A percentile compares a stretch with the other conserved stretches of the same genome.
These are phyloP conservation scores for Drosophila lini DNA, from an alignment of 1,140 invertebrate species.

Conservation along the genomic window DNA sequence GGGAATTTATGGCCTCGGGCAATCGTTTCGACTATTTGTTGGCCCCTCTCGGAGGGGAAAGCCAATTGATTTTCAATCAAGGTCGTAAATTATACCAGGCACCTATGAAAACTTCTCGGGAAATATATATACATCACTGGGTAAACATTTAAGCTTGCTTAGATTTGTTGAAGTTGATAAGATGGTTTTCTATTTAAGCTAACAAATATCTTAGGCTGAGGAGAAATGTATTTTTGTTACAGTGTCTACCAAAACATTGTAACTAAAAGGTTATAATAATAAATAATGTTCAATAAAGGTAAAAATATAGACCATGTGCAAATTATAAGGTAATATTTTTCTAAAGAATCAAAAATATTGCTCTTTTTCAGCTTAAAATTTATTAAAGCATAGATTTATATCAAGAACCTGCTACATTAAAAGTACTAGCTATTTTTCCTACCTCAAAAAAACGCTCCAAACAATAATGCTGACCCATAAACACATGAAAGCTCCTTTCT, in stretches of 20 bases:
- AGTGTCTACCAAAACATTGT: background rate
- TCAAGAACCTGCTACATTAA: background rate
- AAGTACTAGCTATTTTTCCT: too few species aligned
- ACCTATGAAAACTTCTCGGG: slow-evolving; percentile 14
- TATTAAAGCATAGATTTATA: background rate
- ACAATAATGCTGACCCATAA: slow-evolving; percentile 4
- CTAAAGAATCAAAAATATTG: too few species aligned
- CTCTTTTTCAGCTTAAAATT: background rate
- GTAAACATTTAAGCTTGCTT: slow-evolving; percentile 4
- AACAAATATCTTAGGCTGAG: background rate
- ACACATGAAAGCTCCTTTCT: background rate
- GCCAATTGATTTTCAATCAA: slow-evolving; percentile 73
- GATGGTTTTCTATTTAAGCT: background rate
- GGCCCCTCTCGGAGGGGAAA: slow-evolving; percentile 15
- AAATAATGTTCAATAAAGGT: too few species aligned
- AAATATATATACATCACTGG: slow-evolving; percentile 3
- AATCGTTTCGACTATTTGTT: slow-evolving; percentile 55
- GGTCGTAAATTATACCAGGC: slow-evolving; percentile 60
- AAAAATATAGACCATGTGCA: too few species aligned
- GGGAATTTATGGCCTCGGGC: slow-evolving; percentile 64
- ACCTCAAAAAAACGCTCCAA: background rate
- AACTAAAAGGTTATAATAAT: background rate
- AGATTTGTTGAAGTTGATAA: slow-evolving; percentile 1
- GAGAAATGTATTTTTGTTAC: background rate
- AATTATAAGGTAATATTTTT: too few species aligned